Percentiles rank a stretch among this genome's conserved stretches.
phyloP scores from a whole-genome alignment of 2,113 vertebrate genomes.

The Vidua chalybeata region DNA sequence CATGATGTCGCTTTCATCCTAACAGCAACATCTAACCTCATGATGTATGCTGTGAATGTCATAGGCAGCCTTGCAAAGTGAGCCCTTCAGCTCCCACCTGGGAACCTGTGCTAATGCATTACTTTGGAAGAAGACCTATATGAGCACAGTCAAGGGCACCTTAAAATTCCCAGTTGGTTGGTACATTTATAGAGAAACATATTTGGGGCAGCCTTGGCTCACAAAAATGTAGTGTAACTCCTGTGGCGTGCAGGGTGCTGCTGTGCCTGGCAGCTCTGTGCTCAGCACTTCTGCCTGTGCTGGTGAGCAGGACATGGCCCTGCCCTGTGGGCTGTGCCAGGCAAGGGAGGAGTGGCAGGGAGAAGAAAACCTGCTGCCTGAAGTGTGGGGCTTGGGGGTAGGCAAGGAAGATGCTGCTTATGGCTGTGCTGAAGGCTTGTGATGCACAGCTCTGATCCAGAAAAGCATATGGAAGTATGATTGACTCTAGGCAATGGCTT shows the following conservation, averaged over 20 bases:
- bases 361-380: neutral
- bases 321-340: neutral
- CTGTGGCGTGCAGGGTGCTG: fast-evolving
- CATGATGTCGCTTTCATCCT: neutral
- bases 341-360: neutral
- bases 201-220: neutral
- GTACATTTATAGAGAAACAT: neutral
- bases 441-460: neutral
- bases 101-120: neutral
- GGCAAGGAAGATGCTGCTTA: fast-evolving
- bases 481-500: neutral
- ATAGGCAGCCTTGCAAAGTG: neutral
- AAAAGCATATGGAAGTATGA: neutral
- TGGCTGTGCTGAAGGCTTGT: neutral
- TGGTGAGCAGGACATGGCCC: neutral
- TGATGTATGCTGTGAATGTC: neutral
- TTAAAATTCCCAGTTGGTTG: neutral
- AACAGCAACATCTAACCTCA: neutral
- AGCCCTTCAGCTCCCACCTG: neutral
- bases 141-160: neutral
- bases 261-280: neutral
- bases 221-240: neutral
- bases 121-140: neutral
- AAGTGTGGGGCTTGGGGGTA: neutral
- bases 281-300: neutral